phyloP scores from a whole-genome alignment of 1,140 invertebrate genomes.

The Pogonomyrmex barbatus region DNA sequence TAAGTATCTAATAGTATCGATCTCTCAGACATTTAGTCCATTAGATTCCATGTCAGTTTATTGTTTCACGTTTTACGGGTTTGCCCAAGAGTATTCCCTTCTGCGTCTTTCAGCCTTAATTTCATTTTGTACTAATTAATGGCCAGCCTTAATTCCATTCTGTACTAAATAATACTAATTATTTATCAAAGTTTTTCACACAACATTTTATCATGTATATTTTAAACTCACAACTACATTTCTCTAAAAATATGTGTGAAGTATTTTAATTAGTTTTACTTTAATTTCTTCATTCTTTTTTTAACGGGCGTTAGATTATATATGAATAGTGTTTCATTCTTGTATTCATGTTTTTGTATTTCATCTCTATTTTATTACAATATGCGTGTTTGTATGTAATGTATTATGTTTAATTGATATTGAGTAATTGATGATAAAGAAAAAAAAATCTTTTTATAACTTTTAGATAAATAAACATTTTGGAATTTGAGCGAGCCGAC shows the following conservation, averaged over 20 bases:
- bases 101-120: conserved; percentile 66
- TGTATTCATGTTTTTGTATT: not conserved
- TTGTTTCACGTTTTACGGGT: conserved; percentile 83
- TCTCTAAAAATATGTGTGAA: not conserved
- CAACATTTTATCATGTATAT: not conserved
- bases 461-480: not conserved
- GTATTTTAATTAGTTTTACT: conserved; percentile 6
- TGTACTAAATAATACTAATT: conserved; percentile 69
- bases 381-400: not conserved
- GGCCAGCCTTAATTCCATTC: conserved; percentile 70
- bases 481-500: not conserved
- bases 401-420: not conserved
- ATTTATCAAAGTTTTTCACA: conserved; percentile 44
- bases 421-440: not conserved
- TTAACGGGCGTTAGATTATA: not conserved
- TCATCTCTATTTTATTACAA: not conserved
- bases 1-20: conserved; percentile 76
- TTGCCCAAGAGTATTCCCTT: conserved; percentile 77
- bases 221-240: conserved; percentile 15
- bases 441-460: not conserved
- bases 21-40: conserved; percentile 82
- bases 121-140: conserved; percentile 76
- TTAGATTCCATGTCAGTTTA: conserved; percentile 84
- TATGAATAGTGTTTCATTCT: not conserved
- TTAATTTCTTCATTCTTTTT: not conserved